phyloP scores from a whole-genome alignment of 2,113 vertebrate genomes.

The Psammodynastes pulverulentus region DNA sequence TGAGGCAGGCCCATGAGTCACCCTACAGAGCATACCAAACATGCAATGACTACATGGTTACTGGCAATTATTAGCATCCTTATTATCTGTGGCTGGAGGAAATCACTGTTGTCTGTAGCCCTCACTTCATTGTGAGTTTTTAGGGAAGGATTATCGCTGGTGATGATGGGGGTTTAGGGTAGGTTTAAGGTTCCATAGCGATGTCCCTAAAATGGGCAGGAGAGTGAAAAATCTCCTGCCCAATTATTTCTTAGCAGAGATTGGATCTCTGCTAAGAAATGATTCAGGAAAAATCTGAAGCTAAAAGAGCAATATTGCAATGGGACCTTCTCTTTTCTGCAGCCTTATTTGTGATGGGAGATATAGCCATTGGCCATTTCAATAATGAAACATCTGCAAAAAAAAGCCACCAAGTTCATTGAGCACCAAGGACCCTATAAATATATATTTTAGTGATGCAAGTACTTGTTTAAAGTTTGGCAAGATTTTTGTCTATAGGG shows the following conservation, averaged over 20 bases:
- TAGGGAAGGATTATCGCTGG: not conserved
- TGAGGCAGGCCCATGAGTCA: not conserved
- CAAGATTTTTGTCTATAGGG: no score
- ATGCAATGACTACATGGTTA: slow-evolving; percentile 6
- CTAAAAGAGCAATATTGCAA: not conserved
- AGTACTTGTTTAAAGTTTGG: no score
- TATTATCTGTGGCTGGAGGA: not conserved
- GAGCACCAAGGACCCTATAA: no score
- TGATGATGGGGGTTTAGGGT: not conserved
- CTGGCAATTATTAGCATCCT: not conserved
- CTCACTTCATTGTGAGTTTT: not conserved
- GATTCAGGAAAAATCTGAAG: not conserved
- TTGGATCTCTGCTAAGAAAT: not conserved
- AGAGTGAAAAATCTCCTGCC: no score
- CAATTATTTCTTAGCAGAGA: no score
- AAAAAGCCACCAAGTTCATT: not conserved
- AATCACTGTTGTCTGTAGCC: not conserved
- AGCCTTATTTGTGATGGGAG: not conserved
- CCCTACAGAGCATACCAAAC: not conserved
- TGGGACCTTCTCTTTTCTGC: not conserved
- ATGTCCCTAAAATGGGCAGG: no score
- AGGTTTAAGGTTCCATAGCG: no score
- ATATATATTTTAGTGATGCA: no score
- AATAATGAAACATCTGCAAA: not conserved
- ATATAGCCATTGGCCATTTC: not conserved